A percentile compares a stretch with the other conserved stretches of the same genome.
Evolutionary conservation across 2,888 invertebrate species (phyloP).

Genomic region (Sphaeridia pumilis): DNA sequence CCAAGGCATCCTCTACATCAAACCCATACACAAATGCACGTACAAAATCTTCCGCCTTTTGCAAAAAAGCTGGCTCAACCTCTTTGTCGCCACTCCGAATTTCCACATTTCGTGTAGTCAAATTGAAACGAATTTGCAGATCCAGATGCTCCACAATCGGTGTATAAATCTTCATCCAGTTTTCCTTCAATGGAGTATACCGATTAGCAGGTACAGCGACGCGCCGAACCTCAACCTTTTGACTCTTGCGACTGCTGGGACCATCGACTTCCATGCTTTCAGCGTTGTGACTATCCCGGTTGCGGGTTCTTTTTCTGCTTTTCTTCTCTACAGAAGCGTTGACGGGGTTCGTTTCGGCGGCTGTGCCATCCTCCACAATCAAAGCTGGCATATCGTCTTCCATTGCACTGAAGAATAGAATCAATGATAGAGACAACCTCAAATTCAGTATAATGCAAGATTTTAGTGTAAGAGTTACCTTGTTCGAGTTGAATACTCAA

Average conservation of each 20-base stretch:
- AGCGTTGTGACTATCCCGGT: conserved; percentile 61
- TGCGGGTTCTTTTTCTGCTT: conserved; percentile 80
- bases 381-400: no score
- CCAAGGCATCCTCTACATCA: conserved; percentile 92
- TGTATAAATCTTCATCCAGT: conserved; percentile 93
- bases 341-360: conserved; percentile 87
- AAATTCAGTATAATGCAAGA: no score
- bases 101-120: conserved; percentile 81
- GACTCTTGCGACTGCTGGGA: conserved; percentile 14
- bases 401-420: no score
- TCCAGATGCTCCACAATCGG: conserved; percentile 92
- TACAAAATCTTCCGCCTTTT: conserved; percentile 97
- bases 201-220: conserved; percentile 86
- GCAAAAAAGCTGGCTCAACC: conserved; percentile 75
- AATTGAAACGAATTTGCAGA: conserved; percentile 86
- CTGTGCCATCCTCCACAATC: conserved; percentile 97
- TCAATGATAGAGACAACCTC: no score
- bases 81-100: conserved; percentile 59
- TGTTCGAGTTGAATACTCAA: no score
- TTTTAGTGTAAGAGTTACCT: no score
- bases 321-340: conserved; percentile 68
- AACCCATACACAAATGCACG: conserved; percentile 92
- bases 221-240: conserved; percentile 38
- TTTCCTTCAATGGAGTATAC: conserved; percentile 85
- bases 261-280: conserved; percentile 23